Conservation (phyloP, 2,888 invertebrate species). For the Zeuzera pyrina region DNA sequence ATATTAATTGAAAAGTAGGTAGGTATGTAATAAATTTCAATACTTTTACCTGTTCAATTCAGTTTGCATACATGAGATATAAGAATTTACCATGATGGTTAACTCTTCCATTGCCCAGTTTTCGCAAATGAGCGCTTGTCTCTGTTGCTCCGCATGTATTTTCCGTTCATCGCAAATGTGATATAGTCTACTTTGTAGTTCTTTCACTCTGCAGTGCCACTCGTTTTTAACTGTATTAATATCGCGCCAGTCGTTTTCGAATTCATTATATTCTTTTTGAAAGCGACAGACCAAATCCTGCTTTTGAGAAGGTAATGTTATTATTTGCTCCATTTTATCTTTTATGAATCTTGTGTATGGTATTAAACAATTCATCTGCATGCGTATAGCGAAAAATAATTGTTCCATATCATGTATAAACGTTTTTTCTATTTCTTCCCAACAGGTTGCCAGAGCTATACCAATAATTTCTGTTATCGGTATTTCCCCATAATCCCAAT, state of each 20-base stretch:
- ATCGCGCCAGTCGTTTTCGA: conserved; percentile 72
- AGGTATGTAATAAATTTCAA: conserved; percentile 24
- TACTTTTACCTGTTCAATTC: conserved; percentile 73
- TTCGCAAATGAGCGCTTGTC: conserved; percentile 61
- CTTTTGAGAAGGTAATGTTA: conserved; percentile 71
- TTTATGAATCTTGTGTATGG: conserved; percentile 71
- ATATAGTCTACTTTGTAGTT: conserved; percentile 64
- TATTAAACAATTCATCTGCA: conserved; percentile 65
- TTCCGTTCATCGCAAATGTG: conserved; percentile 73
- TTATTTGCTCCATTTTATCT: conserved; percentile 68
- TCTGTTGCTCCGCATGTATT: conserved; percentile 65
- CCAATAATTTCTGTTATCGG: conserved; percentile 44
- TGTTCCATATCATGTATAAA: conserved; percentile 70
- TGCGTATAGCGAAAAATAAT: conserved; percentile 70
- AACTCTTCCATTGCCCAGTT: conserved; percentile 74
- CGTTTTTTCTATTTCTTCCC: conserved; percentile 63
- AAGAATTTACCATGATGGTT: conserved; percentile 67
- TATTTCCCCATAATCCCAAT: conserved; percentile 59
- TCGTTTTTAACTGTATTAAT: conserved; percentile 74
- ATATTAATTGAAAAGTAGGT: too few relatives aligned
- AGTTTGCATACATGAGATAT: conserved; percentile 71
- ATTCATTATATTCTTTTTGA: conserved; percentile 73
- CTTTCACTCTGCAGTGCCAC: conserved; percentile 71
- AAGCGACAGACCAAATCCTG: conserved; percentile 71
- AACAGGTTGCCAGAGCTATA: conserved; percentile 54